phyloP scores from a whole-genome alignment of 30 jellyfish, hydroid and myxozoan genomes.

The Turritopsis dohrnii region DNA sequence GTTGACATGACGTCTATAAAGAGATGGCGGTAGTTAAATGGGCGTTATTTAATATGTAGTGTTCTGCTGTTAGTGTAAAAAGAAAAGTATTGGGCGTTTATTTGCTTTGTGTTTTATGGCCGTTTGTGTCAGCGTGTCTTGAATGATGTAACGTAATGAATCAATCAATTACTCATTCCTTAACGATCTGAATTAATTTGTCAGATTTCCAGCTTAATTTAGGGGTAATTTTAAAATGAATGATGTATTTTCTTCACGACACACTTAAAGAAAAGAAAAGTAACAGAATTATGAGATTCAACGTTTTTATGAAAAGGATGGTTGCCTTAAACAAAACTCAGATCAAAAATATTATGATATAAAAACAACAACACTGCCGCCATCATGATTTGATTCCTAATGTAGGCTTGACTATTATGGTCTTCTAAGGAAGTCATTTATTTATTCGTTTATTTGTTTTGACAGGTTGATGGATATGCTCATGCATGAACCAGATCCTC shows the following conservation, averaged over 20 bases:
- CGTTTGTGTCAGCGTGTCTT: neutral
- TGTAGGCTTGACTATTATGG: neutral
- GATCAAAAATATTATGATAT: neutral
- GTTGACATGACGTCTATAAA: too few relatives aligned
- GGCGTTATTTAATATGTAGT: too few relatives aligned
- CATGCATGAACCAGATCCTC: neutral
- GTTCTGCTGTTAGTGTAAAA: too few relatives aligned
- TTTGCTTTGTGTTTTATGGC: neutral
- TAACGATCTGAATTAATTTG: neutral
- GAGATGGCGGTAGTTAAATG: too few relatives aligned
- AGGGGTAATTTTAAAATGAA: neutral
- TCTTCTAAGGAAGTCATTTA: neutral
- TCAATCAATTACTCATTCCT: neutral
- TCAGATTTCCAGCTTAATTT: neutral
- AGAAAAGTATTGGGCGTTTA: too few relatives aligned
- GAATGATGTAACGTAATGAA: neutral
- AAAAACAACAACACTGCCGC: neutral
- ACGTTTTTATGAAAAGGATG: too few relatives aligned
- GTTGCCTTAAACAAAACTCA: neutral
- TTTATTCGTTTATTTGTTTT: neutral
- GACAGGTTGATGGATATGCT: slow-evolving; percentile 5
- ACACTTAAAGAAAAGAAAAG: too few relatives aligned
- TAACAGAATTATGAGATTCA: too few relatives aligned
- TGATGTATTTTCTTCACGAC: neutral
- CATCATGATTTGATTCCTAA: neutral